phyloP scores from a whole-genome alignment of 1,140 invertebrate species.

The Papilio machaon region DNA sequence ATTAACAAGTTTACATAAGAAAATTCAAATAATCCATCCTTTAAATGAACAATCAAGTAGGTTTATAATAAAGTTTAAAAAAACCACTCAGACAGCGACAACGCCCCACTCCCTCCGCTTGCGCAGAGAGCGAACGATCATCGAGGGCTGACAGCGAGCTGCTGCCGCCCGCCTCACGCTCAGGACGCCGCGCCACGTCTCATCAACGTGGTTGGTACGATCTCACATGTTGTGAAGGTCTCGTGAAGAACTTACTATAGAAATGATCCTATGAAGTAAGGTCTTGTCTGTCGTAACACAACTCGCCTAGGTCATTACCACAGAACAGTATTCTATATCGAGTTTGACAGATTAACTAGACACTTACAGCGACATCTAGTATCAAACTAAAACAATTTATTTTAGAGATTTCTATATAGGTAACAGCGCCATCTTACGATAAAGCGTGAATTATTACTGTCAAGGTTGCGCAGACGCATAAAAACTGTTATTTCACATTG shows the following conservation, averaged over 20 bases:
- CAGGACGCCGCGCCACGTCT: conserved; percentile 5
- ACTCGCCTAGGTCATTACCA: background rate
- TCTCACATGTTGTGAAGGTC: conserved; percentile 13
- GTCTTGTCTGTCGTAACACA: background rate
- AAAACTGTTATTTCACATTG: too few relatives aligned
- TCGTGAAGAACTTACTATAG: conserved; percentile 21
- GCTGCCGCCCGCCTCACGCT: conserved; percentile 17
- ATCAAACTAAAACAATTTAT: background rate
- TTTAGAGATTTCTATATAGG: background rate
- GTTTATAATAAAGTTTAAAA: background rate
- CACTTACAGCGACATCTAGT: background rate
- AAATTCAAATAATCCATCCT: too few relatives aligned
- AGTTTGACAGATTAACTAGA: background rate
- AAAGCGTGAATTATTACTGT: background rate
- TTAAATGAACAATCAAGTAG: too few relatives aligned
- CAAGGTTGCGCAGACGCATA: too few relatives aligned
- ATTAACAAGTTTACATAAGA: too few relatives aligned
- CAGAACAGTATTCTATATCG: background rate
- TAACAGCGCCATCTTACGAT: background rate
- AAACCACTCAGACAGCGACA: conserved; percentile 3
- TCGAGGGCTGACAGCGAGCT: background rate
- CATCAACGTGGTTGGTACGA: background rate
- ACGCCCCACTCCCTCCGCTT: background rate
- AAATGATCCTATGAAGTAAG: conserved; percentile 7
- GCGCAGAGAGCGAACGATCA: background rate